A percentile compares a stretch with the other conserved stretches of the same genome.
phyloP scores from a whole-genome alignment of 2,113 vertebrate species.

The Nanorana parkeri region DNA sequence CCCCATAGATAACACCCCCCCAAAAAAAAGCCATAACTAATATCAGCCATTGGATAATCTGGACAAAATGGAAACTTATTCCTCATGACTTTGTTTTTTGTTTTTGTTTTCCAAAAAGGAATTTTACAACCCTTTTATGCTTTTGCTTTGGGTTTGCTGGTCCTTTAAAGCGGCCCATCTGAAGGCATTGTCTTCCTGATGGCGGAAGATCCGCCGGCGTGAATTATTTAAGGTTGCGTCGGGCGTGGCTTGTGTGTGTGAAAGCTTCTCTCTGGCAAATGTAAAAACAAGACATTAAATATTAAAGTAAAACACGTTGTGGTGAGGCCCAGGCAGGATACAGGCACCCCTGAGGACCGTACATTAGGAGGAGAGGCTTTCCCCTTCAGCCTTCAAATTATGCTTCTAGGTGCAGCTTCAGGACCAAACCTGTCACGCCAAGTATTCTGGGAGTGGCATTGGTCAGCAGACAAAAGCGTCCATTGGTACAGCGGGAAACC shows the following conservation, averaged over 20 bases:
- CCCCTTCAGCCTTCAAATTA: background rate
- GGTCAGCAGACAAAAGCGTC: too few species aligned
- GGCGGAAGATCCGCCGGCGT: slow-evolving; percentile 16
- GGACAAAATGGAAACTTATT: too few species aligned
- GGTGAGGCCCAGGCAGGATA: slow-evolving; percentile 41
- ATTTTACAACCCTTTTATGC: too few species aligned
- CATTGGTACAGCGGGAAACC: too few species aligned
- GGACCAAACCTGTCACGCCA: background rate
- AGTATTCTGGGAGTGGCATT: too few species aligned
- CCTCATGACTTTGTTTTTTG: too few species aligned
- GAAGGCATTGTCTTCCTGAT: background rate
- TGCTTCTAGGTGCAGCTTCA: background rate
- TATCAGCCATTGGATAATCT: too few species aligned
- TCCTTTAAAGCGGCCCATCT: too few species aligned
- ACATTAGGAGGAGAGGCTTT: slow-evolving; percentile 24
- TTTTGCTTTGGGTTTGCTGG: too few species aligned
- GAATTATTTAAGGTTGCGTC: slow-evolving; percentile 37
- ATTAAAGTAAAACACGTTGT: slow-evolving; percentile 50
- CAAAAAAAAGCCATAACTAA: too few species aligned
- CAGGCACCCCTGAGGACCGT: slow-evolving; percentile 19
- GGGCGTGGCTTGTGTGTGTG: background rate
- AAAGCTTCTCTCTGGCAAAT: slow-evolving; percentile 48
- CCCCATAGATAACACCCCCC: too few species aligned
- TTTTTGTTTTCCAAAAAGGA: too few species aligned
- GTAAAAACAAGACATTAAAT: slow-evolving; percentile 53